Evolutionary conservation across 2,797 vertebrate species (phyloP).

Genomic region (Acipenser oxyrinchus): DNA sequence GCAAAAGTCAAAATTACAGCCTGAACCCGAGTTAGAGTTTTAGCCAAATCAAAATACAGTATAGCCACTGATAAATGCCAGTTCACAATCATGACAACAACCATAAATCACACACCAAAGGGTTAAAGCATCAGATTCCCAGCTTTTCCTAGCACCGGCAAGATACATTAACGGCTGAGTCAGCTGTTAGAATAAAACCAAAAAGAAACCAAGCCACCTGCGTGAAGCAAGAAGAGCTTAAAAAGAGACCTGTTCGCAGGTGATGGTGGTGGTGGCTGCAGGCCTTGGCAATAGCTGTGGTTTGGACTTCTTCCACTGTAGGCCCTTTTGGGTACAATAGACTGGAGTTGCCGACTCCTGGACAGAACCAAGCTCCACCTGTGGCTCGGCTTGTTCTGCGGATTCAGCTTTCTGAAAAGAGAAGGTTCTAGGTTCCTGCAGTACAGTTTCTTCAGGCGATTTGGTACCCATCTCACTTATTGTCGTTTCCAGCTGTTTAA

Average conservation of each 20-base stretch:
- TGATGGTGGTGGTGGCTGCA: constrained; percentile 48
- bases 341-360: too few species aligned
- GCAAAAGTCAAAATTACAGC: background rate
- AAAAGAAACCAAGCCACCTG: constrained; percentile 72
- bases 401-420: constrained; percentile 48
- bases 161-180: constrained; percentile 69
- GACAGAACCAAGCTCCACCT: constrained; percentile 42
- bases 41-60: constrained; percentile 25
- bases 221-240: constrained; percentile 64
- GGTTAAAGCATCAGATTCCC: constrained; percentile 51
- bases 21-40: constrained; percentile 19
- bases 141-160: constrained; percentile 72
- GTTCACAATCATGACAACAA: constrained; percentile 53
- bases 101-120: constrained; percentile 54
- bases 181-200: constrained; percentile 71
- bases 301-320: constrained; percentile 63
- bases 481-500: constrained; percentile 91
- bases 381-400: constrained; percentile 27
- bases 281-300: constrained; percentile 65
- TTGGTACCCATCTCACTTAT: constrained; percentile 93
- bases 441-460: constrained; percentile 39
- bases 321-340: too few species aligned
- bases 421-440: constrained; percentile 46
- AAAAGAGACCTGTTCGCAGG: constrained; percentile 56
- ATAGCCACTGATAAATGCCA: constrained; percentile 54